A percentile compares a stretch with the other conserved stretches of the same genome.
Evolutionary conservation across 2,113 vertebrate species (phyloP).

Genomic region (Vulpes lagopus): DNA sequence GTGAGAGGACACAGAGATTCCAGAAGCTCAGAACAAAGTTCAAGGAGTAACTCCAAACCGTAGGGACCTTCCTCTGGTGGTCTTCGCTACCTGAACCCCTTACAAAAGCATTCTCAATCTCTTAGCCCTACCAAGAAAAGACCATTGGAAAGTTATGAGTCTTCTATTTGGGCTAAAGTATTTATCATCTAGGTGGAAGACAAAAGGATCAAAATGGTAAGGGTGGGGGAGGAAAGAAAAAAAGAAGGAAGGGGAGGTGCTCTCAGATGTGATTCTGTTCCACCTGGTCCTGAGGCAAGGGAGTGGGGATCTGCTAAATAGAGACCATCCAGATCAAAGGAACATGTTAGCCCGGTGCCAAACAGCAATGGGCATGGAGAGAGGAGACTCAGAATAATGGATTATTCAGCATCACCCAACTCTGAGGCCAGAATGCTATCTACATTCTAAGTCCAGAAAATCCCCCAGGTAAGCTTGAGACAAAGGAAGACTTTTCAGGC

Average conservation of each 20-base stretch:
- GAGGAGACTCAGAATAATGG: not conserved
- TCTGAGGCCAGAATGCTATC: not conserved
- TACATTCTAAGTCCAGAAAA: not conserved
- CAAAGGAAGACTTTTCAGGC: not conserved
- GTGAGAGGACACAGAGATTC: not conserved
- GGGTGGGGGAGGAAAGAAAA: not conserved
- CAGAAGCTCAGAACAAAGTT: not conserved
- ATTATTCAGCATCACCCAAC: not conserved
- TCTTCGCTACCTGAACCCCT: not conserved
- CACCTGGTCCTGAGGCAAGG: not conserved
- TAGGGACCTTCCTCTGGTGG: fast-evolving
- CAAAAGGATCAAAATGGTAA: not conserved
- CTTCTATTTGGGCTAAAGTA: not conserved
- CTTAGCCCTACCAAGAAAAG: not conserved
- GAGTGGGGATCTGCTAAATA: not conserved
- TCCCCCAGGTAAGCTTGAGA: not conserved
- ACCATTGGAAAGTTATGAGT: slow-evolving; percentile 12
- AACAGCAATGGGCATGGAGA: not conserved
- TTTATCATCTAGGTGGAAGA: not conserved
- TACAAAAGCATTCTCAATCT: not conserved
- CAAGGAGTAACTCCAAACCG: not conserved
- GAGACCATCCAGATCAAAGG: slow-evolving; percentile 1
- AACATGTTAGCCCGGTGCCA: not conserved
- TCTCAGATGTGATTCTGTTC: not conserved
- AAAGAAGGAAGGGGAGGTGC: not conserved